Percentiles rank a stretch among this genome's conserved stretches.
Conservation (phyloP, 2,113 vertebrate genomes). For the Rattus rattus region DNA sequence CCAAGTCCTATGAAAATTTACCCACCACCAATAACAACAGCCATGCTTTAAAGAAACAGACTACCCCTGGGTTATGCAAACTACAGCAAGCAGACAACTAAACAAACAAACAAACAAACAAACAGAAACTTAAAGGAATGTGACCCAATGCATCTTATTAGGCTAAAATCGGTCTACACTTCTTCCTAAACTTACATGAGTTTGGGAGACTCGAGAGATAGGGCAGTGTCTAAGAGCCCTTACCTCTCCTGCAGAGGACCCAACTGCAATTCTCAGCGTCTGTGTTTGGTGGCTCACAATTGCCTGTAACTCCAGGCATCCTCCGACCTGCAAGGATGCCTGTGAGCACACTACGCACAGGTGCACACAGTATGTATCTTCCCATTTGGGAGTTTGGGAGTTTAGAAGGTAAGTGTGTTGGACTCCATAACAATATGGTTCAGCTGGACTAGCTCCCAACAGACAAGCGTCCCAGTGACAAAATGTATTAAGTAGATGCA, state of each 20-base stretch:
- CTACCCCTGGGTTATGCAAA: background rate
- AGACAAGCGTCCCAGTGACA: slow-evolving; percentile 13
- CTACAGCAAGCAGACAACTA: background rate
- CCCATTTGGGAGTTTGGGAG: background rate
- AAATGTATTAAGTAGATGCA: background rate
- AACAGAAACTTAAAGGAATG: background rate
- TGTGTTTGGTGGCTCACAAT: background rate
- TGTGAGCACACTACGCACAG: background rate
- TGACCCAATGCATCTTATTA: background rate
- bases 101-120: background rate
- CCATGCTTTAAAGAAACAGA: background rate
- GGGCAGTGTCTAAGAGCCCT: background rate
- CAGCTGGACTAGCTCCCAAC: background rate
- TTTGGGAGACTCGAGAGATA: background rate
- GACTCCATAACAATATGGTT: background rate
- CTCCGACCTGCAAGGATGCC: background rate
- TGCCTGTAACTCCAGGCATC: background rate
- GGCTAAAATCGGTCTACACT: background rate
- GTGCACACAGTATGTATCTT: background rate
- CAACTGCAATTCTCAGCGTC: background rate
- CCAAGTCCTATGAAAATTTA: background rate
- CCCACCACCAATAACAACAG: background rate
- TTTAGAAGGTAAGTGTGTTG: background rate
- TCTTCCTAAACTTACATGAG: background rate
- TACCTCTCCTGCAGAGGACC: background rate